Evolutionary conservation across 2,797 vertebrate genomes (phyloP), one percentile per base, ranked within the genome.

Genomic region (Myotis pilosus): DNA sequence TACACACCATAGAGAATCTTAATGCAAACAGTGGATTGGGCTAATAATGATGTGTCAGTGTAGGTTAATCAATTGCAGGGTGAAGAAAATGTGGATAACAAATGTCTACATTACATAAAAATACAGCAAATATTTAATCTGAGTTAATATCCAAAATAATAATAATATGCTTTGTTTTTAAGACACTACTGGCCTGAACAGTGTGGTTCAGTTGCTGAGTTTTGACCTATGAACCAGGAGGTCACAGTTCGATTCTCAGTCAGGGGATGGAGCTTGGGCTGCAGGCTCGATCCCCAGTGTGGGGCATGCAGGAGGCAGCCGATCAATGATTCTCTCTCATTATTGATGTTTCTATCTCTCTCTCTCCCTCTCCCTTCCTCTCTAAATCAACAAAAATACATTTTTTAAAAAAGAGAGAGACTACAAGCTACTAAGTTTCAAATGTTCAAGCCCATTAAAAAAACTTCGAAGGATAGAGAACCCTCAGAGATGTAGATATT

Each of bases 401-500:
- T 30, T 28, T 60, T 60, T 62, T 30, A 6, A 15, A 12, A 28
- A 62, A 62, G 5, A 62, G 28, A 62, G 28, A 62, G 22, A 44
- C 3, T 79, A 49, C n/a, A 51, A 20, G 2, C 25, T 89, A 86
- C 74, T 57, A 33, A 33, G 23, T 82, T 82, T 9, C 9, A 89
- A 95, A 82, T 86, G 8, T 33, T 78, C 17, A 60, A 82, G 28
- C 6, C 19, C 4, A 25, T 81, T 49, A 49, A 88, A 38, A 74
- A 72, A 72, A 75, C 0, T 10, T 66, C 36, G 13, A 83, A 86
- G 7, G 13, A 20, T 1, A 71, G 62, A 49, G 2, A 92, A 23
- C 1, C 57, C 0, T 36, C 33, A 6, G 5, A 6, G 5, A 23
- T 30, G 15, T 25, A 62, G 5, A 15, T 6, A 49, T 28, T 33